Evolutionary conservation across 2,888 invertebrate genomes (phyloP), one percentile per base, ranked within the genome.

Genomic region (Agrochola lota): DNA sequence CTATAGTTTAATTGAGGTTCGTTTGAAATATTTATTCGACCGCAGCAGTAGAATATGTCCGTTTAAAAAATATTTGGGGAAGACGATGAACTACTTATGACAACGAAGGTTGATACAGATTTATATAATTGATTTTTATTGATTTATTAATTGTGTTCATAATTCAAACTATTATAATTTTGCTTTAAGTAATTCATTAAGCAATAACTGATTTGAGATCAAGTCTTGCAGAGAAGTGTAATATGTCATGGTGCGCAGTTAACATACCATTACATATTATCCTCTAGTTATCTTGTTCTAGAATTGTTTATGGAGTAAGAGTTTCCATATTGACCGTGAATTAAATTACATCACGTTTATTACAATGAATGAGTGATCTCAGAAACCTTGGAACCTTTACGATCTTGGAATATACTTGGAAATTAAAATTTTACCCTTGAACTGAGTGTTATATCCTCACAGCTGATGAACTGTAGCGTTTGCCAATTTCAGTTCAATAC

Each of bases 401-500:
- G 87, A 85, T 85, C 68, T 78, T 71, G 81, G 82, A 71, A 63
- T 73, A 59, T 85, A 77, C 78, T 46, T 73, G 35, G 71, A 85
- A 81, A 79, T 70, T 78, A 74, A 70, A 74, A 76, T 77, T 64
- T 69, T 76, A 87, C 57, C 87, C 85, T 83, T 89, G 88, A 88
- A 80, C 84, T 78, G 35, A 15, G 55, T 70, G 62, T 66, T 40
- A 64, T 30, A 62, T 52, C 30, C 40, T 64, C 30, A 40, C 69
- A 71, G 69, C 66, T 66, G 35, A 77, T 77, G 73, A 70, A 80
- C 49, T 57, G 60, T 35, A 67, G n/a, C 71, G 71, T 68, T 66
- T 88, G 82, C 81, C 81, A 79, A 83, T 81, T 81, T 85, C 69
- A 62, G 71, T 71, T 72, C 78, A 78, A 75, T 78, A 83, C 64